phyloP scores from a whole-genome alignment of 2,888 invertebrate species.

The Callyntrura guangdongensis region DNA sequence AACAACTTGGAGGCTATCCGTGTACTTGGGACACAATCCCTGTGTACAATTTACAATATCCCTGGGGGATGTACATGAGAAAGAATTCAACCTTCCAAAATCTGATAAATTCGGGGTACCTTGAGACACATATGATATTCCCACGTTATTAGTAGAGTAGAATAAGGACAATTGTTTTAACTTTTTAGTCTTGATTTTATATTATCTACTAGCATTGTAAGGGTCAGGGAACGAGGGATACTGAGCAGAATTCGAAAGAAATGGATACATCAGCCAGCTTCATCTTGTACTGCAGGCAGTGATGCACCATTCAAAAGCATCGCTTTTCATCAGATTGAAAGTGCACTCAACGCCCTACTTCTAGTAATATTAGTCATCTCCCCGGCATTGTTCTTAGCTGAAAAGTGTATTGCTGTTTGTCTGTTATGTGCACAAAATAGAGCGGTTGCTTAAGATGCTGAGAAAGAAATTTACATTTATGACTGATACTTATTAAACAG shows the following conservation, averaged over 20 bases:
- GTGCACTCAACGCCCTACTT: constrained; percentile 41
- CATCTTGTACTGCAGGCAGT: constrained; percentile 17
- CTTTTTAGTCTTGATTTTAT: background rate
- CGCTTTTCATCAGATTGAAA: constrained; percentile 45
- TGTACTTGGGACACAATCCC: constrained; percentile 70
- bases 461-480: too few species aligned
- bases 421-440: too few species aligned
- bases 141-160: too few species aligned
- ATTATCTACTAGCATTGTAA: constrained; percentile 51
- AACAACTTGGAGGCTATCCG: constrained; percentile 68
- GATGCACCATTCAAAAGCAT: constrained; percentile 56
- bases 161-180: too few species aligned
- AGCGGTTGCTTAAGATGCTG: too few species aligned
- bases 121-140: constrained; percentile 16
- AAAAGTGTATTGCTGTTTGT: constrained; percentile 10
- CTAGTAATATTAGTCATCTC: constrained; percentile 10
- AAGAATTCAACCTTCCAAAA: constrained; percentile 69
- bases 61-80: constrained; percentile 79
- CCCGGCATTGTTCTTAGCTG: constrained; percentile 25
- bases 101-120: constrained; percentile 78
- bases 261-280: constrained; percentile 65
- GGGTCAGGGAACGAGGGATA: constrained; percentile 67
- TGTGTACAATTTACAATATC: constrained; percentile 77
- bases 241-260: constrained; percentile 57
- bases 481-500: too few species aligned